phyloP scores from a whole-genome alignment of 2,797 vertebrate genomes.

The Neopelma chrysocephalum region DNA sequence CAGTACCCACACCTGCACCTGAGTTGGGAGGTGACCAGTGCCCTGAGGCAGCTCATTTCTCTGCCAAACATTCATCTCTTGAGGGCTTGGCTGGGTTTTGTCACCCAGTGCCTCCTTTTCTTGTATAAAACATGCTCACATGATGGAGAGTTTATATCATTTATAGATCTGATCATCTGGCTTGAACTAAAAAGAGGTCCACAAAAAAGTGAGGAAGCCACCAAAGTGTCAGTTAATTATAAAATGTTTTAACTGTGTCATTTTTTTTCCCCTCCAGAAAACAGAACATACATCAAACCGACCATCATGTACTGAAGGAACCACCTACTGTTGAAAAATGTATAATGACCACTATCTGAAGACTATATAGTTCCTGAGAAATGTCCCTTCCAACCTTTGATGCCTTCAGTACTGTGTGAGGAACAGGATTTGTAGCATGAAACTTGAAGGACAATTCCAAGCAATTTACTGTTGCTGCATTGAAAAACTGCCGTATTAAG shows the following conservation, averaged over 20 bases:
- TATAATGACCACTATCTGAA: conserved; percentile 55
- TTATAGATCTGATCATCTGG: background rate
- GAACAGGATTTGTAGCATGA: conserved; percentile 64
- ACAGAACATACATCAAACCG: conserved; percentile 81
- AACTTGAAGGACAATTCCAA: conserved; percentile 65
- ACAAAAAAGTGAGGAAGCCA: background rate
- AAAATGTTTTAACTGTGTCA: background rate
- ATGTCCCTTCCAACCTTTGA: conserved; percentile 57
- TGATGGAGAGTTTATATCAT: rapidly evolving
- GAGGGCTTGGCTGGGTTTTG: background rate
- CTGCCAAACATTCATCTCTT: rapidly evolving
- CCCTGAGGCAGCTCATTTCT: rapidly evolving
- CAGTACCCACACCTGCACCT: background rate
- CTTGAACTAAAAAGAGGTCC: background rate
- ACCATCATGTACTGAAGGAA: conserved; percentile 82
- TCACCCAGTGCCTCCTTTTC: background rate
- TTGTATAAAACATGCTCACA: rapidly evolving
- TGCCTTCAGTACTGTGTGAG: conserved; percentile 67
- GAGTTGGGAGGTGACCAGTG: rapidly evolving
- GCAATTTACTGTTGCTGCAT: conserved; percentile 63
- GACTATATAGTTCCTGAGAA: conserved; percentile 52
- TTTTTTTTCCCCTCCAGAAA: conserved; percentile 71
- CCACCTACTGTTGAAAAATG: conserved; percentile 34
- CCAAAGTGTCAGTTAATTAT: background rate
- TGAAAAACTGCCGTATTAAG: conserved; percentile 60